Percentiles rank a stretch among this genome's conserved stretches.
Conservation (phyloP, 2,888 invertebrate species). For the Tortrix viridana region DNA sequence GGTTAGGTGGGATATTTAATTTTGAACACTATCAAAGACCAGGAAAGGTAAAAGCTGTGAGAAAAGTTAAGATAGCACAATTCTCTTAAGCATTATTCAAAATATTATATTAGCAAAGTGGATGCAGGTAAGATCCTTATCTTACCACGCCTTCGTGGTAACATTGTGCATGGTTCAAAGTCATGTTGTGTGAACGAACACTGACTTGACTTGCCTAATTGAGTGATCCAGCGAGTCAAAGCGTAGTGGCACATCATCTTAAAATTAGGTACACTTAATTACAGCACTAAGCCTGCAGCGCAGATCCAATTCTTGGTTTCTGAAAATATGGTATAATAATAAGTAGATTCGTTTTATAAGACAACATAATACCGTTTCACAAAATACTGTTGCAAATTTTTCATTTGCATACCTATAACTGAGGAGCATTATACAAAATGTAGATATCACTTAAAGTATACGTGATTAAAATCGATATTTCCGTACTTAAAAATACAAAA, state of each 20-base stretch:
- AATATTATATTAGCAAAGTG: not conserved
- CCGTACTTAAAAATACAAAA: conserved; percentile 27
- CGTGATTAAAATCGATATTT: conserved; percentile 20
- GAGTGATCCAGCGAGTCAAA: conserved; percentile 33
- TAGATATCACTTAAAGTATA: conserved; percentile 8
- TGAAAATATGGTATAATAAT: not conserved
- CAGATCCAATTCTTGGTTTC: not conserved
- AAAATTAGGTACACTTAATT: conserved; percentile 17
- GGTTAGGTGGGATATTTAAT: conserved; percentile 49
- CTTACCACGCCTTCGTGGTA: too few relatives aligned
- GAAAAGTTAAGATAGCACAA: too few relatives aligned
- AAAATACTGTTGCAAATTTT: conserved; percentile 13
- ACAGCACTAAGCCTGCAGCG: conserved; percentile 20
- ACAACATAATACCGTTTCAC: conserved; percentile 19
- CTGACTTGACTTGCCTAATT: not conserved
- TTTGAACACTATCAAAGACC: conserved; percentile 38
- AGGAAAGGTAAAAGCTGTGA: not conserved
- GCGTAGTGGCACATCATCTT: conserved; percentile 47
- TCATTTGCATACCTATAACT: too few relatives aligned
- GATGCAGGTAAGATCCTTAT: not conserved
- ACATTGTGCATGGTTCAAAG: conserved; percentile 15
- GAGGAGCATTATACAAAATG: too few relatives aligned
- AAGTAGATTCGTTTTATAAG: not conserved
- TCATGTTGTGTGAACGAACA: not conserved
- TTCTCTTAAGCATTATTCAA: too few relatives aligned